Evolutionary conservation across 1,140 invertebrate species (phyloP).

Genomic region (Scaptodrosophila lebanonensis): DNA sequence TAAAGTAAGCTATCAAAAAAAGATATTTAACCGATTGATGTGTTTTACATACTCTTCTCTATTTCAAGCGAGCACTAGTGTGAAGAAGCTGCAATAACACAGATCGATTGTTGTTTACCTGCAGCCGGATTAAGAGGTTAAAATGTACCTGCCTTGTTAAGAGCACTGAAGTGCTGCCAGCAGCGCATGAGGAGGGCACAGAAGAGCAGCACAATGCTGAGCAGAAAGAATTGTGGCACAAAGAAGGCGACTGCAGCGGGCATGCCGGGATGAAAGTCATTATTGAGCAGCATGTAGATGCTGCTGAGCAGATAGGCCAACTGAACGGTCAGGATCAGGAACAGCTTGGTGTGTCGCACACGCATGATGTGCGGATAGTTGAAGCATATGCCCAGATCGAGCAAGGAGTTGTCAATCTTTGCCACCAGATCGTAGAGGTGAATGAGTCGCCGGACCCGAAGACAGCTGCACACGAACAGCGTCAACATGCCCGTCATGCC

Average conservation of each 20-base stretch:
- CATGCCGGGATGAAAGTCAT: conserved; percentile 57
- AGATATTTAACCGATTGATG: no score
- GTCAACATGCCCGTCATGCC: conserved; percentile 62
- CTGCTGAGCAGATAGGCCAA: conserved; percentile 55
- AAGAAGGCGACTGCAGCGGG: conserved; percentile 66
- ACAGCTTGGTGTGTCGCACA: conserved; percentile 41
- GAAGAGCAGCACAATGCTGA: conserved; percentile 61
- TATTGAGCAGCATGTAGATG: conserved; percentile 51
- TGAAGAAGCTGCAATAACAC: no score
- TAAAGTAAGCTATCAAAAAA: no score
- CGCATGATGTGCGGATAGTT: conserved; percentile 60
- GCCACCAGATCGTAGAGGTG: conserved; percentile 50
- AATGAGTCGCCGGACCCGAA: conserved; percentile 47
- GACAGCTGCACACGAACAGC: conserved; percentile 50
- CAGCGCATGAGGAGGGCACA: conserved; percentile 55
- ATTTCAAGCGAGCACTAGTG: no score
- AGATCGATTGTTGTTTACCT: no score
- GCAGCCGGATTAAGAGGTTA: no score
- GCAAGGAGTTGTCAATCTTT: conserved; percentile 39
- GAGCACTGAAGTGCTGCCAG: conserved; percentile 58
- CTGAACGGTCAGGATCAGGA: conserved; percentile 44
- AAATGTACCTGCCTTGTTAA: conserved; percentile 69
- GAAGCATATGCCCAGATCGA: conserved; percentile 55
- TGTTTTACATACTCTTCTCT: no score
- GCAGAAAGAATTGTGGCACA: conserved; percentile 63